Base-by-base conservation (phyloP, 2,797 vertebrate genomes). In the Sebastes paucispinis region DNA sequence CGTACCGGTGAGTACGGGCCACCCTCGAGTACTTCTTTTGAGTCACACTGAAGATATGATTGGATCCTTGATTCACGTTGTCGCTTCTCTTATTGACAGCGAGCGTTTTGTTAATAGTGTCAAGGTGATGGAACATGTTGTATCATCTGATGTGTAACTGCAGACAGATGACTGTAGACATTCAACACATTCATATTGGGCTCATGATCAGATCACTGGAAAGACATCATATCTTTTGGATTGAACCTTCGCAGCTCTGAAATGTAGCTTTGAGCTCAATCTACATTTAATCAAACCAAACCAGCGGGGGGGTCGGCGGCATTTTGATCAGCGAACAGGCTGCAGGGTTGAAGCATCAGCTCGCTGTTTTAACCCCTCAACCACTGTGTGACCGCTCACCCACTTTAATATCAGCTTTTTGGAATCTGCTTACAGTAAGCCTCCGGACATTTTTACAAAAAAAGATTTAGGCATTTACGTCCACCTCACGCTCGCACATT, bases 391-490 rank as follows among this genome's bases (percentile, higher is more conserved):
- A 84, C 80, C 52, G 65, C 4, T 84, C 79, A 58, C 57, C 47
- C 79, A 54, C 84, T 81, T 58, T 91, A 87, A 91, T 82, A 73
- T 75, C 83, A 77, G 92, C 89, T 87, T 90, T 90, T 89, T 81
- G 76, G 88, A 92, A 92, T 92, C 90, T 88, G 85, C 92, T 93
- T 90, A 93, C 71, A 58, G 69, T 91, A 93, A 94, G 81, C 88
- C 85, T 81, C 69, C 81, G 74, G 77, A 22, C 68, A 84, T 90
- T 89, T 80, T 18, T 2, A 65, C 72, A 64, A 65, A 87, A 86
- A 85, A 85, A 78, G 74, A 81, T 83, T 66, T 54, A 54, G 72
- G 75, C 68, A 59, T 81, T 75, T 71, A 63, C 76, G 79, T 79
- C 70, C 39, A 69, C 55, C 25, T 52, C 66, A 0, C 70, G 52